A percentile compares a stretch with the other conserved stretches of the same genome.
Conservation (phyloP, 2,888 invertebrate species). For the Pheosia tremula region DNA sequence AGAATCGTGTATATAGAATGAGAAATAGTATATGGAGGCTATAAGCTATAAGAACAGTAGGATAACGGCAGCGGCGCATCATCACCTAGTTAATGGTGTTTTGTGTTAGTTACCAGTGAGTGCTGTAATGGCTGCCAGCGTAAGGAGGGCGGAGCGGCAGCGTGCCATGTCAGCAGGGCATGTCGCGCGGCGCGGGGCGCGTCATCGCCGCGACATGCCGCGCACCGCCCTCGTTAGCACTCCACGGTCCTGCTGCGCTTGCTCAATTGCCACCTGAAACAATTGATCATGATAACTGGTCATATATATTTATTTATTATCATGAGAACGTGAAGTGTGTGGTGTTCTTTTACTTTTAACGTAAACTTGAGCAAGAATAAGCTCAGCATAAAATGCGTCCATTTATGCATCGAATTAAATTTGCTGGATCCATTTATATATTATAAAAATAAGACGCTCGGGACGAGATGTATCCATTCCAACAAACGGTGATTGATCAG, state of each 20-base stretch:
- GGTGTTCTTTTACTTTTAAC: no score
- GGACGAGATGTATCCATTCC: no score
- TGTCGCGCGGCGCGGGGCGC: conserved; percentile 73
- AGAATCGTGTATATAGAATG: neutral
- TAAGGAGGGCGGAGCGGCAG: conserved; percentile 80
- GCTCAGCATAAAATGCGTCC: no score
- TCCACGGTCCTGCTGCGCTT: conserved; percentile 9
- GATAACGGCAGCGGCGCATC: no score
- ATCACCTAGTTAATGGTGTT: neutral
- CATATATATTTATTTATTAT: neutral
- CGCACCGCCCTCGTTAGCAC: conserved; percentile 35
- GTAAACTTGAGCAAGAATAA: no score
- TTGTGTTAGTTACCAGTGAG: conserved; percentile 64
- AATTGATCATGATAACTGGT: conserved; percentile 5
- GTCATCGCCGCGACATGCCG: conserved; percentile 74
- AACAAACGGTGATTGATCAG: no score
- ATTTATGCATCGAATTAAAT: no score
- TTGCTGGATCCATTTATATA: no score
- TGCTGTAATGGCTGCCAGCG: conserved; percentile 79
- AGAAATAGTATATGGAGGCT: neutral
- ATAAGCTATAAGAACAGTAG: neutral
- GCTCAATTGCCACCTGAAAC: conserved; percentile 35
- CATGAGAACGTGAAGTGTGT: no score
- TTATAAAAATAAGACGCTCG: no score
- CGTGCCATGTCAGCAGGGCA: conserved; percentile 82